These are phyloP conservation scores for Muscicapa comitata DNA, from an alignment of 2,797 vertebrate genomes.

Conservation along the genomic window DNA sequence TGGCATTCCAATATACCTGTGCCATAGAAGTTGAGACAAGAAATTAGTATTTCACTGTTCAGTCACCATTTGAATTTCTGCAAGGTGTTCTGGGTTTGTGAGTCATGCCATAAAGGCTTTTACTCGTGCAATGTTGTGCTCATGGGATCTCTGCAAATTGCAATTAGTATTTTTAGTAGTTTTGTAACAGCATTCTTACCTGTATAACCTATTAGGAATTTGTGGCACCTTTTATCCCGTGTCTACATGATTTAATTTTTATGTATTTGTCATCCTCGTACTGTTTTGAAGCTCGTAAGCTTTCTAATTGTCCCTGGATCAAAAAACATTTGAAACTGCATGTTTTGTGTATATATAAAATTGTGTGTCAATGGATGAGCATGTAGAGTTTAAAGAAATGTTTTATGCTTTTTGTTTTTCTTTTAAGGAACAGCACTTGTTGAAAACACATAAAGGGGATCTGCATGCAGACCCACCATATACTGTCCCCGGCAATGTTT, in stretches of 20 bases:
- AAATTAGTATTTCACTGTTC: background rate
- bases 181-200: background rate
- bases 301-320: background rate
- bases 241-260: background rate
- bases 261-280: background rate
- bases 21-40: background rate
- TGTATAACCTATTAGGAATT: background rate
- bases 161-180: background rate
- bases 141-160: background rate
- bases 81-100: background rate
- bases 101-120: background rate
- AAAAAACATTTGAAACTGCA: background rate
- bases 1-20: background rate
- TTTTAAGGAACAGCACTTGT: background rate
- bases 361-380: background rate
- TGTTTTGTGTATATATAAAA: background rate
- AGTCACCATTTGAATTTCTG: background rate
- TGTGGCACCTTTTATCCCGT: background rate
- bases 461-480: background rate
- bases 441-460: background rate
- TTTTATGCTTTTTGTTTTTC: background rate
- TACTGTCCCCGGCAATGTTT: background rate
- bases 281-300: background rate
- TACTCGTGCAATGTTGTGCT: rapidly evolving
- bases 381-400: background rate